Percentiles rank a stretch among this genome's conserved stretches.
Conservation (phyloP, 2,888 invertebrate species). For the Beris chalybata region DNA sequence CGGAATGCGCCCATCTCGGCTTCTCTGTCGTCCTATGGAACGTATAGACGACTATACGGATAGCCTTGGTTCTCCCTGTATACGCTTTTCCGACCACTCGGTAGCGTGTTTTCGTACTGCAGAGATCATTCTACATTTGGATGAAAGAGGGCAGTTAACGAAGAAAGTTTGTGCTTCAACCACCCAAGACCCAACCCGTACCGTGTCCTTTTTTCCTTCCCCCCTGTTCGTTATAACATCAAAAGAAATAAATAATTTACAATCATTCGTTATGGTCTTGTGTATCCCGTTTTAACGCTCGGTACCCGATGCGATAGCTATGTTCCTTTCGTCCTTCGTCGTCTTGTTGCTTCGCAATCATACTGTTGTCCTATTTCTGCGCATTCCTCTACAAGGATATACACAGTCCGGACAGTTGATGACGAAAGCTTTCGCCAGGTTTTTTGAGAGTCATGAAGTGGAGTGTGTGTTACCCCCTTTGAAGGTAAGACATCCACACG, state of each 20-base stretch:
- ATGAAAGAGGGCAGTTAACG: constrained; percentile 19
- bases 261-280: constrained; percentile 29
- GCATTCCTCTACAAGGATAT: constrained; percentile 1
- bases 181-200: constrained; percentile 1
- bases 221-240: constrained; percentile 22
- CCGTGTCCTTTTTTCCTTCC: neutral
- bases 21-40: no score
- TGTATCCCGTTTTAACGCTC: constrained; percentile 6
- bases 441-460: neutral
- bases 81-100: no score
- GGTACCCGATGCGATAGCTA: neutral
- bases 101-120: no score
- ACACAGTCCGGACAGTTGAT: neutral
- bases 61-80: no score
- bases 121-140: no score
- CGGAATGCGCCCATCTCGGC: no score
- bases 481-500: no score
- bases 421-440: constrained; percentile 18
- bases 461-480: constrained; percentile 3
- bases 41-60: no score
- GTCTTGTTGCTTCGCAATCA: constrained; percentile 32
- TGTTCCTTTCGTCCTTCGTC: constrained; percentile 23
- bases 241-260: constrained; percentile 32
- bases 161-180: constrained; percentile 28
- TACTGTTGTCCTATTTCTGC: constrained; percentile 20